Evolutionary conservation across 2,113 vertebrate genomes (phyloP).

Genomic region (Podarcis raffonei): DNA sequence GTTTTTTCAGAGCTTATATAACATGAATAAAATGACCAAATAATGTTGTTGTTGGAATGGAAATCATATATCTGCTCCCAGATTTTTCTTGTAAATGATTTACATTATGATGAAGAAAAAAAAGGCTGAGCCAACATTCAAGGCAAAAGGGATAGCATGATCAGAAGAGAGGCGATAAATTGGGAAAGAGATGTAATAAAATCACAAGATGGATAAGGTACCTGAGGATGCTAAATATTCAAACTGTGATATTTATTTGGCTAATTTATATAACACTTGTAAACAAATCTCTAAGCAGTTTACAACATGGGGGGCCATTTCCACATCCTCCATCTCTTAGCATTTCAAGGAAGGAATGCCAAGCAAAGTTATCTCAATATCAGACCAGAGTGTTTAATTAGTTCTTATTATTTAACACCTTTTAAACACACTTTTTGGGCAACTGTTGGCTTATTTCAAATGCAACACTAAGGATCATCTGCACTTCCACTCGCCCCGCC

Average conservation of each 20-base stretch:
- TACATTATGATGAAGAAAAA: neutral
- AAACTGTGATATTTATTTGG: neutral
- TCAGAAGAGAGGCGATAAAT: neutral
- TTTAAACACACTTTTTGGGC: no score
- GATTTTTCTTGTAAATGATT: slow-evolving; percentile 31
- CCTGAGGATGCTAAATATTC: neutral
- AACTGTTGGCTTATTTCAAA: no score
- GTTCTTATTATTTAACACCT: no score
- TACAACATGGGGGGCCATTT: no score
- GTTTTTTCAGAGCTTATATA: slow-evolving; percentile 28
- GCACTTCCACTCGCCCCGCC: no score
- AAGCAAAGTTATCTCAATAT: no score
- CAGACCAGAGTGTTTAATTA: no score
- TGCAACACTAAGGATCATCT: no score
- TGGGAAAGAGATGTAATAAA: neutral
- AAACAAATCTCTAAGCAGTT: no score
- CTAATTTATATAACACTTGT: neutral
- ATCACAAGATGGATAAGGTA: neutral
- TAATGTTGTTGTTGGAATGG: neutral
- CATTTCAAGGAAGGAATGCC: no score
- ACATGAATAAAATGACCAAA: slow-evolving; percentile 27
- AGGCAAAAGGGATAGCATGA: neutral
- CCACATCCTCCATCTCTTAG: no score
- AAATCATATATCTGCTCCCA: slow-evolving; percentile 16
- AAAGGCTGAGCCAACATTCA: neutral